A percentile compares a stretch with the other conserved stretches of the same genome.
Conservation (phyloP, 1,140 invertebrate genomes). For the Subanguina moxae region DNA sequence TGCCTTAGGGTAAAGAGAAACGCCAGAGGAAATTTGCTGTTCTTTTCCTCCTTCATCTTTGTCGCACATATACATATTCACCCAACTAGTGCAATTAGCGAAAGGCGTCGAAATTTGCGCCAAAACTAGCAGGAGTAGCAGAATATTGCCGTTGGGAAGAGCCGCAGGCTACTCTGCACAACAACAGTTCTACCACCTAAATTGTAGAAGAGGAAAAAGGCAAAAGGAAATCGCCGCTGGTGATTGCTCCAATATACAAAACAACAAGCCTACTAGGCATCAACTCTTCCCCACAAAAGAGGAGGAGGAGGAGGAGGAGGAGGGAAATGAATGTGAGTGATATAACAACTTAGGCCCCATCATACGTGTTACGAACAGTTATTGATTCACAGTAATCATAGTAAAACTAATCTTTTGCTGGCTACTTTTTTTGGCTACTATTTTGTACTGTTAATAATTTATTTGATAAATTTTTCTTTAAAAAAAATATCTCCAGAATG, state of each 20-base stretch:
- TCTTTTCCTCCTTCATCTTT: no score
- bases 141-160: slow-evolving; percentile 7
- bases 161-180: background rate
- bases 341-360: background rate
- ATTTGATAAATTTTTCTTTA: background rate
- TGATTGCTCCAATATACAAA: background rate
- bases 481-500: background rate
- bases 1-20: no score
- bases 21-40: no score
- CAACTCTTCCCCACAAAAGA: background rate
- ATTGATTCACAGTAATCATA: background rate
- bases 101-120: slow-evolving; percentile 4
- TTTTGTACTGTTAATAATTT: background rate
- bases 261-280: background rate
- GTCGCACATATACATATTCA: no score
- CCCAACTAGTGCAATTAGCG: background rate
- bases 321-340: slow-evolving; percentile 1
- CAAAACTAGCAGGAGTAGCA: background rate
- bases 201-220: no score
- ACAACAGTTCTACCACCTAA: background rate
- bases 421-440: background rate
- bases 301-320: background rate
- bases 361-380: background rate
- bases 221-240: background rate
- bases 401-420: background rate